Conservation (phyloP, 2,113 vertebrate species). For the Chamaetylas fuelleborni region DNA sequence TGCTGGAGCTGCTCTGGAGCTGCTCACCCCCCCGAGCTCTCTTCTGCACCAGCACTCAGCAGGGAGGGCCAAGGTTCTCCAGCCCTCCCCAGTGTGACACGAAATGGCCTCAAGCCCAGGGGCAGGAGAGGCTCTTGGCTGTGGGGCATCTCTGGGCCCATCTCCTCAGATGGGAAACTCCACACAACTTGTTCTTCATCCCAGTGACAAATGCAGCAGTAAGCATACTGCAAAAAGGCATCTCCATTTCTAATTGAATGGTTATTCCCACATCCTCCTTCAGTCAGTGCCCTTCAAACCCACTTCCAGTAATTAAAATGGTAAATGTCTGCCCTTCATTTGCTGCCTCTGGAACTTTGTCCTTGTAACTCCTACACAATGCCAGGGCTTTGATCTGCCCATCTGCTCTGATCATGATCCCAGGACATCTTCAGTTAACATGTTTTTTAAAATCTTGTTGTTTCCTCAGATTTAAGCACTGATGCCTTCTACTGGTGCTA, state of each 20-base stretch:
- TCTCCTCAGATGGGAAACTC: not conserved
- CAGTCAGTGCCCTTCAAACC: not conserved
- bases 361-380: not conserved
- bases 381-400: not conserved
- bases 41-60: not conserved
- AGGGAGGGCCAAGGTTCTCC: not conserved
- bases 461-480: not conserved
- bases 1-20: not conserved
- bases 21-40: not conserved
- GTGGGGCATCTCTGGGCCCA: not conserved
- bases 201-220: not conserved
- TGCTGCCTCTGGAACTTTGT: not conserved
- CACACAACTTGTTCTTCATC: not conserved
- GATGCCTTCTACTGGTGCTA: not conserved
- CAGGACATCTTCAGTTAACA: not conserved
- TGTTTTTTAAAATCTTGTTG: not conserved
- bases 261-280: slow-evolving; percentile 38
- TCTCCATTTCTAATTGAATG: not conserved
- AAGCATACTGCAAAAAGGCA: not conserved
- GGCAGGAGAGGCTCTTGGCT: not conserved
- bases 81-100: fast-evolving
- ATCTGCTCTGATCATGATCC: not conserved
- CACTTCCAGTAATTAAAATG: slow-evolving; percentile 19
- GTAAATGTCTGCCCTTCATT: not conserved
- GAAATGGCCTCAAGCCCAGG: not conserved